A percentile compares a stretch with the other conserved stretches of the same genome.
phyloP scores from a whole-genome alignment of 2,888 invertebrate genomes.

The Onchidella celtica region DNA sequence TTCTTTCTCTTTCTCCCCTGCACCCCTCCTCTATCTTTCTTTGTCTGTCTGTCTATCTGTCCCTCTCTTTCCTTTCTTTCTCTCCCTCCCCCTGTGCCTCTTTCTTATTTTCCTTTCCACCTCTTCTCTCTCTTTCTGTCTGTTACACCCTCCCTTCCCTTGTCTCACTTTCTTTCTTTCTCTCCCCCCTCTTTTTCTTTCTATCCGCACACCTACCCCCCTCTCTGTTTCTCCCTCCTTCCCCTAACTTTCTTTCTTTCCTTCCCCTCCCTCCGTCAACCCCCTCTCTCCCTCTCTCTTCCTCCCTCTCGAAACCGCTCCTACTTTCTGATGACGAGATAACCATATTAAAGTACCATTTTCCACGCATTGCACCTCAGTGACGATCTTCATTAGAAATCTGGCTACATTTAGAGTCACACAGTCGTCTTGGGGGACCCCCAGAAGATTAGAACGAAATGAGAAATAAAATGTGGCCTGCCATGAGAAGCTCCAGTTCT shows the following conservation, averaged over 20 bases:
- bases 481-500: no score
- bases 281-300: background rate
- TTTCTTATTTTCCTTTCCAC: conserved; percentile 18
- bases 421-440: no score
- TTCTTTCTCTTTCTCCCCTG: background rate
- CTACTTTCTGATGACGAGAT: no score
- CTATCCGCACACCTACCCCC: background rate
- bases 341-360: no score
- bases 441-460: no score
- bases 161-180: conserved; percentile 11
- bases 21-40: no score
- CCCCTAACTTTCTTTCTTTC: background rate
- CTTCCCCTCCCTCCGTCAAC: no score
- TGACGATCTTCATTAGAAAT: no score
- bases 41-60: no score
- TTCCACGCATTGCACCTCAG: no score
- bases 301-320: conserved; percentile 6
- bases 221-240: background rate
- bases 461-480: no score
- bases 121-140: background rate
- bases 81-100: conserved; percentile 12
- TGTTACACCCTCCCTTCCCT: background rate
- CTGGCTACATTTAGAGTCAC: no score
- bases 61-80: background rate
- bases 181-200: background rate